A percentile compares a stretch with the other conserved stretches of the same genome.
phyloP scores from a whole-genome alignment of 2,113 vertebrate genomes.

The Vidua macroura region DNA sequence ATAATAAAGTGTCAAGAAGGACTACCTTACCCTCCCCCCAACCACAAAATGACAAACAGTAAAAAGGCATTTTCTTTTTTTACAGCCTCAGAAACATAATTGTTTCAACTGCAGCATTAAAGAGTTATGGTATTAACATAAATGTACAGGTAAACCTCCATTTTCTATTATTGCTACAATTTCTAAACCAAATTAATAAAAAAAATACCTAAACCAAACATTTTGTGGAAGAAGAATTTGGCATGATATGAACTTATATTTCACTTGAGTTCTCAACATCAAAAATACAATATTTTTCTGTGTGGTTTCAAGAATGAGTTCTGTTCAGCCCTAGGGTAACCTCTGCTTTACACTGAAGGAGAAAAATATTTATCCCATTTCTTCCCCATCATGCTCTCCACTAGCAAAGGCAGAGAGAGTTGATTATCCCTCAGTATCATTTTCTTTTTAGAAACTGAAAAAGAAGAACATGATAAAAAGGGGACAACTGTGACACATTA shows the following conservation, averaged over 20 bases:
- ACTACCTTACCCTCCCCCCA: rapidly evolving
- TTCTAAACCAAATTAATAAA: background rate
- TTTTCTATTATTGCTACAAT: background rate
- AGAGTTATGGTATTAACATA: background rate
- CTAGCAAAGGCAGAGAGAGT: background rate
- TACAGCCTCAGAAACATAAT: background rate
- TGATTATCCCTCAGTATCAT: background rate
- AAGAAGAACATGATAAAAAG: background rate
- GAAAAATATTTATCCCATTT: slow-evolving; percentile 11
- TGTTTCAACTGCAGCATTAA: background rate
- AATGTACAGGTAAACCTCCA: background rate
- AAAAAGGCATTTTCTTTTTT: background rate
- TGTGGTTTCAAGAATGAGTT: background rate
- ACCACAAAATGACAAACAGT: background rate
- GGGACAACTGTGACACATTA: background rate
- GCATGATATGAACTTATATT: background rate
- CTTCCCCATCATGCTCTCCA: background rate
- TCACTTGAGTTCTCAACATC: background rate
- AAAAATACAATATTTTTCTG: background rate
- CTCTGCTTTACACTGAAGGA: background rate
- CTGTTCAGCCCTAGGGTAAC: background rate
- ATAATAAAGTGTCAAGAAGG: background rate
- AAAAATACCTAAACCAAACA: background rate
- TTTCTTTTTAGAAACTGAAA: slow-evolving; percentile 8
- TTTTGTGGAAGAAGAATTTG: background rate